Evolutionary conservation across 2,113 vertebrate genomes (phyloP).

Genomic region (Rhodinocichla rosea): DNA sequence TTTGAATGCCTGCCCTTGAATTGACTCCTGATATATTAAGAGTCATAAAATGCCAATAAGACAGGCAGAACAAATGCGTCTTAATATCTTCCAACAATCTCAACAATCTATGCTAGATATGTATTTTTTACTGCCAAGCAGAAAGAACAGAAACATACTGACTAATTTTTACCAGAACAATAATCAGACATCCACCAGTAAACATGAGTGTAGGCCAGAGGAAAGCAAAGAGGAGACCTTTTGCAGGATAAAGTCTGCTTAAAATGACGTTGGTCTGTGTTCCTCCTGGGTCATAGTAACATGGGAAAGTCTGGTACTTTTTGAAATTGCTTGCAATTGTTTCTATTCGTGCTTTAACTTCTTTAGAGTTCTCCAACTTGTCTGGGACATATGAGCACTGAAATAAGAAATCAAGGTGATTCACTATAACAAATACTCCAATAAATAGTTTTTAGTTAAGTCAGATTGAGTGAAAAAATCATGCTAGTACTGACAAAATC

Average conservation of each 20-base stretch:
- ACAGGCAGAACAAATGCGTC: not conserved
- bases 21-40: not conserved
- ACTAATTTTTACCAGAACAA: conserved; percentile 77
- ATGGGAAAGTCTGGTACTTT: conserved; percentile 50
- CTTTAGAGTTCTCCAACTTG: conserved; percentile 56
- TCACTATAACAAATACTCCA: not conserved
- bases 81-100: not conserved
- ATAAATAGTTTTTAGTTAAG: not conserved
- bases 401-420: conserved; percentile 13
- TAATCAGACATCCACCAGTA: conserved; percentile 70
- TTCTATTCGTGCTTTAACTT: conserved; percentile 60
- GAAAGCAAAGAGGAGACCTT: conserved; percentile 61
- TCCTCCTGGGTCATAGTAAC: conserved; percentile 66
- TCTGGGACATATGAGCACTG: conserved; percentile 76
- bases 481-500: not conserved
- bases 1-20: not conserved
- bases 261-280: conserved; percentile 59
- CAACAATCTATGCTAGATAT: not conserved
- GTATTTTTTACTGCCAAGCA: conserved; percentile 55
- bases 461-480: not conserved
- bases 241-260: conserved; percentile 62
- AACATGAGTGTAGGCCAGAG: conserved; percentile 78
- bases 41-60: not conserved
- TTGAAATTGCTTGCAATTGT: conserved; percentile 64
- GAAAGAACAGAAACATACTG: conserved; percentile 76